Evolutionary conservation across 2,888 invertebrate species (phyloP).

Genomic region (Argyra leucocephala): DNA sequence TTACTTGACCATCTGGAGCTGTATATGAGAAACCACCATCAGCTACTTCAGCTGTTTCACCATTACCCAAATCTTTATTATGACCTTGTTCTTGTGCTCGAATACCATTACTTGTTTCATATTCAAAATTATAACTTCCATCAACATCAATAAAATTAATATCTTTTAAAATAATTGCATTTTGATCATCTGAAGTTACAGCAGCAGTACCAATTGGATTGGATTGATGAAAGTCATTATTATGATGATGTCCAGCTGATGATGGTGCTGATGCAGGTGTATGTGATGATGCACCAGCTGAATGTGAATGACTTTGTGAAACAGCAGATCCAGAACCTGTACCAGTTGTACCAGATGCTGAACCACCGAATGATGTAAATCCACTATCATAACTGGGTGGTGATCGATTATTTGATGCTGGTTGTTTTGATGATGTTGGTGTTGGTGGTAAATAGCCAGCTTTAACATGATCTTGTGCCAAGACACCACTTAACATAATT

Average conservation of each 20-base stretch:
- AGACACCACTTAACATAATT: not conserved
- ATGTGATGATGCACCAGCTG: not conserved
- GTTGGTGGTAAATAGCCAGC: not conserved
- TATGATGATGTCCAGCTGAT: not conserved
- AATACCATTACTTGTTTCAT: constrained; percentile 54
- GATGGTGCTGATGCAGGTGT: not conserved
- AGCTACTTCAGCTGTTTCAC: constrained; percentile 48
- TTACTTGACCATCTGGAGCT: constrained; percentile 52
- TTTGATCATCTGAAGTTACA: not conserved
- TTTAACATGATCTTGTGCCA: not conserved
- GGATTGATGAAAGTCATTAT: not conserved
- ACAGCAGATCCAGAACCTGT: not conserved
- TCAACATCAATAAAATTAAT: constrained; percentile 49
- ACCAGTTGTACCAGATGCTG: not conserved
- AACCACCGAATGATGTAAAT: not conserved
- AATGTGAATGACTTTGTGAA: not conserved
- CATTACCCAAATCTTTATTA: constrained; percentile 48
- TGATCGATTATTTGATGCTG: not conserved
- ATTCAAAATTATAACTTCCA: constrained; percentile 49
- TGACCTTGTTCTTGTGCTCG: constrained; percentile 50
- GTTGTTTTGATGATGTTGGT: not conserved
- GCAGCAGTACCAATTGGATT: not conserved
- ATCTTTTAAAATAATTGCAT: constrained; percentile 36
- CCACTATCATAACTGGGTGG: not conserved
- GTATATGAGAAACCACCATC: constrained; percentile 55